These are phyloP conservation scores for Listronotus bonariensis DNA, from an alignment of 1,140 invertebrate genomes.

Conservation along the genomic window DNA sequence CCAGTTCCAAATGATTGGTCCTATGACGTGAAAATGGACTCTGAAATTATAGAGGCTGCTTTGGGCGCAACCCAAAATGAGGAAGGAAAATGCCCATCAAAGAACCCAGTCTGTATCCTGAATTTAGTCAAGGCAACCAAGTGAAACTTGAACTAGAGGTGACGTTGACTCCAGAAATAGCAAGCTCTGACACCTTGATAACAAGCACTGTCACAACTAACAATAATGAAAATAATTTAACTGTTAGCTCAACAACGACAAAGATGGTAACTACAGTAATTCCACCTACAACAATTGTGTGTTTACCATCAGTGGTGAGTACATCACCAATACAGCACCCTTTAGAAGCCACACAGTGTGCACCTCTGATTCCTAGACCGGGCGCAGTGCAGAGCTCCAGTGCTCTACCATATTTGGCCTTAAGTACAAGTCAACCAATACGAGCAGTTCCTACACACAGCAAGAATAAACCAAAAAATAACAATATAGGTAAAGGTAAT, in stretches of 20 bases:
- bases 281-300: slow-evolving; percentile 60
- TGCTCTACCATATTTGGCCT: slow-evolving; percentile 59
- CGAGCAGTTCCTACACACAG: slow-evolving; percentile 54
- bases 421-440: slow-evolving; percentile 57
- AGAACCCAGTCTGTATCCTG: slow-evolving; percentile 29
- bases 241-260: slow-evolving; percentile 45
- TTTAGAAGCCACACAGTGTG: slow-evolving; percentile 47
- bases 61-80: slow-evolving; percentile 43
- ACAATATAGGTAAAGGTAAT: slow-evolving; percentile 34
- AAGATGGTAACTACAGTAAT: slow-evolving; percentile 56
- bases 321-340: slow-evolving; percentile 52
- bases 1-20: slow-evolving; percentile 54
- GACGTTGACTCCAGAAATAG: slow-evolving; percentile 59
- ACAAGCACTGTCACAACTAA: slow-evolving; percentile 54
- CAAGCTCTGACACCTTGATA: slow-evolving; percentile 54
- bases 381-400: slow-evolving; percentile 56
- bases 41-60: slow-evolving; percentile 52
- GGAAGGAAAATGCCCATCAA: slow-evolving; percentile 22
- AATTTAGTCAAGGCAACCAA: slow-evolving; percentile 40
- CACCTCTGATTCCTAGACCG: slow-evolving; percentile 43
- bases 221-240: slow-evolving; percentile 51
- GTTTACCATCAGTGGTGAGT: slow-evolving; percentile 56
- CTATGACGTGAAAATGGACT: slow-evolving; percentile 54
- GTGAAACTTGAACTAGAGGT: slow-evolving; percentile 60
- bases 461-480: slow-evolving; percentile 51